Evolutionary conservation across 2,888 invertebrate species (phyloP).

Genomic region (Oxytorus armatus): DNA sequence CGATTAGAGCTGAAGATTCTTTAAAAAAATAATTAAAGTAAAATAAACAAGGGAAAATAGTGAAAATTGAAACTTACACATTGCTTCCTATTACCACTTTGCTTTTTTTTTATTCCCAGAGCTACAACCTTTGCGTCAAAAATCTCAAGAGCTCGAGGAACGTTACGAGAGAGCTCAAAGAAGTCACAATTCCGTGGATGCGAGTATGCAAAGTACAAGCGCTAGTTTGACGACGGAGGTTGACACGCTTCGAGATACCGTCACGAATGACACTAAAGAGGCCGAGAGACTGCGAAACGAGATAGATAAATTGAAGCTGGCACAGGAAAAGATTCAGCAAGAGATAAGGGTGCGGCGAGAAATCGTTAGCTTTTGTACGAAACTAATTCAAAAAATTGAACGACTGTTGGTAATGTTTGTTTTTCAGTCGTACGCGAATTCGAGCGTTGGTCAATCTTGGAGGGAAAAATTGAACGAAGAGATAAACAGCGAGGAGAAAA

Average conservation of each 20-base stretch:
- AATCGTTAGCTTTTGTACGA: no score
- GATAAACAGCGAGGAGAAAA: constrained; percentile 86
- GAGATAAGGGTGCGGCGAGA: constrained; percentile 73
- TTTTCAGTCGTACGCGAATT: constrained; percentile 70
- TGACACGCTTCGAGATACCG: constrained; percentile 78
- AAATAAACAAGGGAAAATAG: no score
- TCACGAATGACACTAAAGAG: constrained; percentile 71
- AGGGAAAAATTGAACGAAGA: constrained; percentile 86
- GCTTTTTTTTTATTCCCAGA: constrained; percentile 67
- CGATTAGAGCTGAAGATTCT: constrained; percentile 3
- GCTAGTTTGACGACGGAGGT: constrained; percentile 81
- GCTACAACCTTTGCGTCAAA: constrained; percentile 89
- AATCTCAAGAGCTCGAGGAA: constrained; percentile 87
- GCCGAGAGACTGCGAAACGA: constrained; percentile 69
- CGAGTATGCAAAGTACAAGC: constrained; percentile 86
- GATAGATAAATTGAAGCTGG: constrained; percentile 72
- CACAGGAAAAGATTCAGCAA: constrained; percentile 75
- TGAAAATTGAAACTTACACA: no score
- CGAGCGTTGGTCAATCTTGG: constrained; percentile 68
- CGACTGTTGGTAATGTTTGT: no score
- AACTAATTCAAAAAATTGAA: no score
- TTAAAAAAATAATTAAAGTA: neutral
- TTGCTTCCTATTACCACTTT: neutral
- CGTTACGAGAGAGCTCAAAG: constrained; percentile 87
- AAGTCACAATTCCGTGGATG: constrained; percentile 86